Conservation (phyloP, 2,888 invertebrate species). For the Ochropleura plecta region DNA sequence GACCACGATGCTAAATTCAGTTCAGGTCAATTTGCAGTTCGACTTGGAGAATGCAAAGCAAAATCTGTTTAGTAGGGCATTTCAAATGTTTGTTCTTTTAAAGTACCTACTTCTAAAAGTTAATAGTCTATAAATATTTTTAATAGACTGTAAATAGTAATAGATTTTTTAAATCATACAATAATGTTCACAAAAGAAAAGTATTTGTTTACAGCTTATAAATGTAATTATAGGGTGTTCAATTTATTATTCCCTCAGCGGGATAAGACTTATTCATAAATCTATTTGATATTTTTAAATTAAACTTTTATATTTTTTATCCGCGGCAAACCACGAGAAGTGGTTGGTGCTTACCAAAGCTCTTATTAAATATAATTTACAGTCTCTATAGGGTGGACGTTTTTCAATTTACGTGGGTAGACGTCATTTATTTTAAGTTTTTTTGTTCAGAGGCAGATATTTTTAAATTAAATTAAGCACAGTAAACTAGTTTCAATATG, state of each 20-base stretch:
- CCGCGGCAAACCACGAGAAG: neutral
- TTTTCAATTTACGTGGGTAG: neutral
- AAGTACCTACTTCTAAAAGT: neutral
- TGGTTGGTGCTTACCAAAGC: neutral
- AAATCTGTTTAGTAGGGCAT: neutral
- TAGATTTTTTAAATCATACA: neutral
- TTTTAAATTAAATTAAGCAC: too few relatives aligned
- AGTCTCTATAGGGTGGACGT: neutral
- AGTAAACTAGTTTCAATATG: too few relatives aligned
- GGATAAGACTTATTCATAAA: neutral
- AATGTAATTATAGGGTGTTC: neutral
- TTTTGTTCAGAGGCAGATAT: neutral
- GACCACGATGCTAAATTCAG: neutral
- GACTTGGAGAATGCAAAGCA: neutral
- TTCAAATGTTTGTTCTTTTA: neutral
- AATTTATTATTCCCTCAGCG: neutral
- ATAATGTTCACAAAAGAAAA: neutral
- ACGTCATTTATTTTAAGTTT: neutral
- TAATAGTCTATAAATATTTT: too few relatives aligned
- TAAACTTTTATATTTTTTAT: neutral
- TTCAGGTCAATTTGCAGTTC: neutral
- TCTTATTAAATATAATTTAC: conserved; percentile 4
- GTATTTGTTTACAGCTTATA: neutral
- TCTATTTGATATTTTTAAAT: neutral
- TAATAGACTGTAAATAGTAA: too few relatives aligned